A percentile compares a stretch with the other conserved stretches of the same genome.
phyloP scores from a whole-genome alignment of 1,140 invertebrate genomes.

The Ceratitis capitata region DNA sequence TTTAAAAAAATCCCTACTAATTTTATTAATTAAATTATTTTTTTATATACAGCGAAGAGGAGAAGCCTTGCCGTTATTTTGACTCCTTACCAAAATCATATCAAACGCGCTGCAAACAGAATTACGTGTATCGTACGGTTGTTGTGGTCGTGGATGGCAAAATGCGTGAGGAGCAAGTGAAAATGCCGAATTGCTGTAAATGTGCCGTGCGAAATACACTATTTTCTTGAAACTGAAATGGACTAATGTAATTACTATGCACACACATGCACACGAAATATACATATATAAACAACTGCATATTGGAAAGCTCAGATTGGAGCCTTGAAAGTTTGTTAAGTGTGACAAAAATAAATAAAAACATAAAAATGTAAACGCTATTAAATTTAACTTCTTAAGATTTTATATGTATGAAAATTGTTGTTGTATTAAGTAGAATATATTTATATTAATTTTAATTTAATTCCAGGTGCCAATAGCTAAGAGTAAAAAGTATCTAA shows the following conservation, averaged over 20 bases:
- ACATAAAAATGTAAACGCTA: not conserved
- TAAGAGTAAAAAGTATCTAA: no score
- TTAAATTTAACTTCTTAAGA: not conserved
- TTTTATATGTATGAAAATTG: not conserved
- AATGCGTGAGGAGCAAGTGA: slow-evolving; percentile 63
- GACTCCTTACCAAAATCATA: slow-evolving; percentile 66
- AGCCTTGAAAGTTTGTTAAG: not conserved
- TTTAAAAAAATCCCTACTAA: no score
- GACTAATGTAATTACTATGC: no score
- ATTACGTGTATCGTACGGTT: slow-evolving; percentile 70
- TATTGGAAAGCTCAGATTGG: not conserved
- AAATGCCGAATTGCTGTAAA: slow-evolving; percentile 73
- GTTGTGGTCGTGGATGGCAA: slow-evolving; percentile 66
- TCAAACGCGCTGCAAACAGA: slow-evolving; percentile 71
- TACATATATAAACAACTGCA: not conserved
- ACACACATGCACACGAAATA: not conserved
- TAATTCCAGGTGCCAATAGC: not conserved
- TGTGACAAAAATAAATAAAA: not conserved
- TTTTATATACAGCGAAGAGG: slow-evolving; percentile 48
- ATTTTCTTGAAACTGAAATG: not conserved
- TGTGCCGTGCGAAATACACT: slow-evolving; percentile 65
- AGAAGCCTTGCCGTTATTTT: not conserved
- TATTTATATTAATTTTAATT: not conserved
- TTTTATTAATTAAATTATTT: no score
- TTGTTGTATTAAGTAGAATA: not conserved